Percentiles rank a stretch among this genome's conserved stretches.
Conservation (phyloP, 2,888 invertebrate genomes). For the Rhimphoctona megacephalus region DNA sequence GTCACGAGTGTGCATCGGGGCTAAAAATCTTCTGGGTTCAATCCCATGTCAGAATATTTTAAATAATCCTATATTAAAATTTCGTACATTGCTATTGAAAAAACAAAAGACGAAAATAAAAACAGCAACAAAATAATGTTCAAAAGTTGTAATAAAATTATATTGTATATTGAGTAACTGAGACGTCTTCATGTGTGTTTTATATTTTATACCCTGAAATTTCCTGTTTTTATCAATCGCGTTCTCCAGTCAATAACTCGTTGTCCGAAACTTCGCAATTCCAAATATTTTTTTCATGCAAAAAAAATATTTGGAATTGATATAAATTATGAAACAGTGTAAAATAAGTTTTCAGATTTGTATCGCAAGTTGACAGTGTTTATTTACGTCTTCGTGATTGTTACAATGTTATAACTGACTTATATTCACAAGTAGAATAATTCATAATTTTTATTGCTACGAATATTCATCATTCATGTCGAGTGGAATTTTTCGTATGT, state of each 20-base stretch:
- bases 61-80: conserved; percentile 77
- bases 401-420: neutral
- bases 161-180: conserved; percentile 80
- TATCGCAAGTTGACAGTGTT: neutral
- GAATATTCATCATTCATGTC: neutral
- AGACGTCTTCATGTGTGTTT: conserved; percentile 41
- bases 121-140: conserved; percentile 74
- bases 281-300: neutral
- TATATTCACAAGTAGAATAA: neutral
- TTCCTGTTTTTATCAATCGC: neutral
- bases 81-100: conserved; percentile 80
- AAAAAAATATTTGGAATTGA: too few species aligned
- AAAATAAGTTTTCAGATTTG: neutral
- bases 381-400: neutral
- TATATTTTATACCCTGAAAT: conserved; percentile 23
- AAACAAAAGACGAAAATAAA: conserved; percentile 66
- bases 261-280: neutral
- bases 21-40: conserved; percentile 27
- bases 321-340: neutral
- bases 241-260: neutral
- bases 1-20: conserved; percentile 31
- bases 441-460: neutral
- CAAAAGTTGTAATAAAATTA: conserved; percentile 80
- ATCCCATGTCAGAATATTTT: conserved; percentile 76
- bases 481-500: neutral